Evolutionary conservation across 2,888 invertebrate genomes (phyloP), one percentile per base, ranked within the genome.

Genomic region (Tetanocera ferruginea): DNA sequence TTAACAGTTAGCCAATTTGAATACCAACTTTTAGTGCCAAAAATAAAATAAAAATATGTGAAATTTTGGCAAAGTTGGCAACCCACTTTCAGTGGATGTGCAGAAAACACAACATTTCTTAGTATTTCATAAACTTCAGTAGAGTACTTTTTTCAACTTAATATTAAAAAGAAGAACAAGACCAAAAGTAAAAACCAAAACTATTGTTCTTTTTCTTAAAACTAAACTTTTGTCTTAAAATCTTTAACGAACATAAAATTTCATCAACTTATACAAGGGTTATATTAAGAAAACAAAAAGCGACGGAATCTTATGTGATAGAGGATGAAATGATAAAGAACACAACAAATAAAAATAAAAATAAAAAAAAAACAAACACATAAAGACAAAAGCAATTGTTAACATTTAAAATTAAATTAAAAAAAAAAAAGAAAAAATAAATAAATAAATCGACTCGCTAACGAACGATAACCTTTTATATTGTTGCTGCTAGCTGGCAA

Each of bases 281-380:
- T 75, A 75, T 74, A 64, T 62, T 55, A 19, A 19, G 25, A 64
- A 31, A 43, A 43, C n/a, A 62, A 79, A 76, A 78, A 69, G 76
- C 76, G 82, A 84, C 82, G 83, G 83, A 84, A 80, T 84, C 83
- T 83, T 83, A 84, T 84, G 84, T 84, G 84, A 84, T 84, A 84
- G 82, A 80, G 80, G 60, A 49, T 79, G 83, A 82, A 82, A 82
- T 80, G 80, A 79, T 81, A 82, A 82, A 83, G 80, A 81, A 82
- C 80, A 81, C 78, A 76, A 79, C 43, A 78, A 69, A 19, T 14
- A 69, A 49, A 69, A 52, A n/a, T 6, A 52, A 43, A 4, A 69
- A 2, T 69, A 9, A 80, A 75, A 77, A 80, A 78, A 79, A 74
- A 34, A 60, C 57, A 57, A 72, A 72, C 25, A 49, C 19, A 73